Percentiles rank a stretch among this genome's conserved stretches.
Conservation (phyloP, 2,113 vertebrate genomes). For the Myotis lucifugus region DNA sequence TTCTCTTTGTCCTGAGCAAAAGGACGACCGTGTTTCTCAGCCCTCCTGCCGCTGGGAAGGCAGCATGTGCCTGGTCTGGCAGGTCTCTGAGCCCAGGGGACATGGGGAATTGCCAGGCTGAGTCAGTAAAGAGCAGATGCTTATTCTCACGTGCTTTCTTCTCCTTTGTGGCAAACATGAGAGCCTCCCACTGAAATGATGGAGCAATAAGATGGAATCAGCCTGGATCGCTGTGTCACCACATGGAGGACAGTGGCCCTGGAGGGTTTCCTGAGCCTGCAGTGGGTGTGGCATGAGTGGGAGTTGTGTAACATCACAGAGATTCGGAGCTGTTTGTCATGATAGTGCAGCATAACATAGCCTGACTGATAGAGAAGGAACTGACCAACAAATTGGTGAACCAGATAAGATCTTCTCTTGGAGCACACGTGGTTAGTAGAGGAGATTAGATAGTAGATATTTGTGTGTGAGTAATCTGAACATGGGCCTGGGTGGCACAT, state of each 20-base stretch:
- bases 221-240: background rate
- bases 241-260: background rate
- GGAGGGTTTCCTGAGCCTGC: background rate
- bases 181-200: background rate
- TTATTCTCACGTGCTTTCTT: accelerated
- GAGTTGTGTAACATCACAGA: background rate
- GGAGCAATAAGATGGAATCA: background rate
- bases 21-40: background rate
- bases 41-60: background rate
- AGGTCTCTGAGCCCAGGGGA: background rate
- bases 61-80: background rate
- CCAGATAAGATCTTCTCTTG: background rate
- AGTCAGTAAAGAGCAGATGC: background rate
- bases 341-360: accelerated
- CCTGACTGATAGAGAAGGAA: background rate
- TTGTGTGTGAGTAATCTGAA: no score
- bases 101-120: background rate
- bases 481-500: background rate
- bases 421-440: background rate
- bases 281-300: accelerated
- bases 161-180: background rate
- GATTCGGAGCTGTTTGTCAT: background rate
- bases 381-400: background rate
- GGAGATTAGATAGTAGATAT: background rate
- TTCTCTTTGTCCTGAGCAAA: background rate